Evolutionary conservation across 2,888 invertebrate species (phyloP), one percentile per base, ranked within the genome.

Genomic region (Drosophila helvetica): DNA sequence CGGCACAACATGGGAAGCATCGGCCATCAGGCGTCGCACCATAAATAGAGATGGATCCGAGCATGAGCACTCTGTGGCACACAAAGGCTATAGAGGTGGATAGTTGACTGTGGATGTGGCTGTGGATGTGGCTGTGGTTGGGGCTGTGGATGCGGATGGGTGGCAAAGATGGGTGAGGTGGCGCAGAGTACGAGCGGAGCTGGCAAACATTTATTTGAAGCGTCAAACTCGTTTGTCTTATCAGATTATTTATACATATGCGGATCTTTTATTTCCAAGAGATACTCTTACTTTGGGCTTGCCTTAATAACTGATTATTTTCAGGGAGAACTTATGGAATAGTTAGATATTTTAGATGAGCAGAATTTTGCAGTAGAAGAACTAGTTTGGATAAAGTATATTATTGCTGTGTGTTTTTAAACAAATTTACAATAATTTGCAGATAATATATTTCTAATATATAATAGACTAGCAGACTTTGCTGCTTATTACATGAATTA

Each of bases 201-300:
- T 77, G 78, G 78, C 79, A 84, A 86, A 88, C 85, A 88, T 88
- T 85, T 85, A 85, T 88, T 80, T 84, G 87, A 85, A 86, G 89
- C 89, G 85, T 88, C 85, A 88, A 85, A 85, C 85, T 88, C 85
- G 89, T 88, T 85, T 88, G 85, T 87, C 80, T 84, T 86, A 86
- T 87, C 87, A 84, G 78, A 86, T 86, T 87, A 77, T 88, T 81
- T 86, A 77, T 50, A 73, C 56, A 50, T 78, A 81, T 78, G 78
- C 73, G 71, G 74, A 86, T 76, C 73, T 74, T 74, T 46, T 33
- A 45, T 57, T 68, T 27, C 33, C 19, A 7, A 19, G 25, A 56
- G 19, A 72, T 73, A 73, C 65, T 53, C 74, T 69, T 48, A 19
- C 18, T 2, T 22, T 17, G 25, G 38, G 5, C 3, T 30, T 19